Conservation (phyloP, 2,113 vertebrate species). For the Arothron firmamentum region DNA sequence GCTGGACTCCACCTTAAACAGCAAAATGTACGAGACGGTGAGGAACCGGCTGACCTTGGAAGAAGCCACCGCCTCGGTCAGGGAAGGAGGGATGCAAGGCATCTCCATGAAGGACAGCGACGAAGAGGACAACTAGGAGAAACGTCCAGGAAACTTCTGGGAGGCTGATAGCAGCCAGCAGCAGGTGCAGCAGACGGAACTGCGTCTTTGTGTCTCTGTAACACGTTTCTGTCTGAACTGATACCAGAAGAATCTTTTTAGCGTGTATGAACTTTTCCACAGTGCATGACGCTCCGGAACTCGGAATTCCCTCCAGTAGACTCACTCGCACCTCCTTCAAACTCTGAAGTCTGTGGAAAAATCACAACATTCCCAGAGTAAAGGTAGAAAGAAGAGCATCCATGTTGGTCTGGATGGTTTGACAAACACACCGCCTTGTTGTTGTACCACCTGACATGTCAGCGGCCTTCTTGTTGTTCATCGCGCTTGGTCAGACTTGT, state of each 20-base stretch:
- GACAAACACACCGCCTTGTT: neutral
- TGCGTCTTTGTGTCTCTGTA: conserved; percentile 14
- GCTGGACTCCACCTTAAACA: conserved; percentile 98
- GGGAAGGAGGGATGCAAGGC: conserved; percentile 93
- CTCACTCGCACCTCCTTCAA: neutral
- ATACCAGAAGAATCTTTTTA: neutral
- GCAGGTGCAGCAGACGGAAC: conserved; percentile 19
- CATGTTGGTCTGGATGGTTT: neutral
- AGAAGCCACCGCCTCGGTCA: conserved; percentile 92
- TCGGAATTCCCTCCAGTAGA: neutral
- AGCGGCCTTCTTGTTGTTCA: neutral
- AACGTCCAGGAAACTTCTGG: conserved; percentile 5
- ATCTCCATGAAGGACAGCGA: conserved; percentile 99
- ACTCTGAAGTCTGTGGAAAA: neutral
- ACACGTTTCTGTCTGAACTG: conserved; percentile 16
- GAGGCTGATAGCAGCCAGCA: conserved; percentile 7
- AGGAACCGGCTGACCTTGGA: conserved; percentile 93
- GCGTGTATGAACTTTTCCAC: conserved; percentile 8
- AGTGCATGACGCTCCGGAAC: neutral
- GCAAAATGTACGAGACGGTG: conserved; percentile 97
- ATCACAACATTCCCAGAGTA: neutral
- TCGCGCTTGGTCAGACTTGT: neutral
- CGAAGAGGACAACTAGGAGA: conserved; percentile 86
- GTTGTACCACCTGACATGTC: neutral
- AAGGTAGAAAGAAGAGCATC: neutral